Percentiles rank a stretch among this genome's conserved stretches.
phyloP scores from a whole-genome alignment of 2,113 vertebrate species.

The Oncorhynchus clarkii region DNA sequence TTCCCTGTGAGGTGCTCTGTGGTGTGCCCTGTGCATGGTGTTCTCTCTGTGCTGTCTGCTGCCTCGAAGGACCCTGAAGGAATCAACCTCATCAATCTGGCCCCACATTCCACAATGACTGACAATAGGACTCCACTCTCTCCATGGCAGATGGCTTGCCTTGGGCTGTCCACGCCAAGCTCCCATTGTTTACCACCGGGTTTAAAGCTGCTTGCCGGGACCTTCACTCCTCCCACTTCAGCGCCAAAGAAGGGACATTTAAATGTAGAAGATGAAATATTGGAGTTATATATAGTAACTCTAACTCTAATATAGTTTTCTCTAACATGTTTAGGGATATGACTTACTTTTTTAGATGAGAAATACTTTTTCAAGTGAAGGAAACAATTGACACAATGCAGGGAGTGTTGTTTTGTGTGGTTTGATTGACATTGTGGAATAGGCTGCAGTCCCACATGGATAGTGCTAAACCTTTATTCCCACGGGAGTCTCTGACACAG shows the following conservation, averaged over 20 bases:
- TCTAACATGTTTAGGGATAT: slow-evolving; percentile 2
- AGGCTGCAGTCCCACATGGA: slow-evolving; percentile 23
- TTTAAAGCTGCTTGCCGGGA: slow-evolving; percentile 8
- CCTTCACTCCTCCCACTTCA: slow-evolving; percentile 5
- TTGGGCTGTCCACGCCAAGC: slow-evolving; percentile 43
- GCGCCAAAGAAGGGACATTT: background rate
- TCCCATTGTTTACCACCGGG: slow-evolving; percentile 38
- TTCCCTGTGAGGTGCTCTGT: background rate
- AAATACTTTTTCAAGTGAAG: slow-evolving; percentile 3
- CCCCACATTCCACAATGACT: slow-evolving; percentile 44
- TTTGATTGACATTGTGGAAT: background rate
- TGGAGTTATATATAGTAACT: background rate
- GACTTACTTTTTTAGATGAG: slow-evolving; percentile 11
- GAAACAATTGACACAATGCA: background rate
- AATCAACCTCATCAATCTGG: slow-evolving; percentile 44
- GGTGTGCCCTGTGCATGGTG: slow-evolving; percentile 20
- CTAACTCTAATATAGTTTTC: background rate
- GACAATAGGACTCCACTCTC: slow-evolving; percentile 44
- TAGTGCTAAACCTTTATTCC: slow-evolving; percentile 35
- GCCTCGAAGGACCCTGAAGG: slow-evolving; percentile 32
- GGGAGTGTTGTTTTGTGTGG: background rate
- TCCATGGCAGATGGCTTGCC: slow-evolving; percentile 56
- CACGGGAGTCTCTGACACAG: slow-evolving; percentile 35
- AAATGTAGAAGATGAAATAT: background rate
- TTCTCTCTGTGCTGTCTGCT: background rate